Conservation (phyloP, 2,113 vertebrate genomes). For the Sphaerodactylus townsendi region DNA sequence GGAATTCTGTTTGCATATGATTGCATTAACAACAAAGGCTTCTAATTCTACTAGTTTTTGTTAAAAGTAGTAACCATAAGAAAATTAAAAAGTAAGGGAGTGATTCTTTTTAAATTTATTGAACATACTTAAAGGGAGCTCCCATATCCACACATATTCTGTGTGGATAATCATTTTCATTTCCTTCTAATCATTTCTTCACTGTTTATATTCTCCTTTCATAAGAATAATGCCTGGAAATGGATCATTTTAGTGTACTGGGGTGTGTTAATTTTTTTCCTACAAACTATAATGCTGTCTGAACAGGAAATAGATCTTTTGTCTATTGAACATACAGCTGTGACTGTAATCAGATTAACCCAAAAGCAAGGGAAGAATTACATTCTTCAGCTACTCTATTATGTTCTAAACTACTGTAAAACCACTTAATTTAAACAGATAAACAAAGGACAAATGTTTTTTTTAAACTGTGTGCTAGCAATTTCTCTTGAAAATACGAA, state of each 20-base stretch:
- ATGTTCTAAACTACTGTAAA: conserved; percentile 19
- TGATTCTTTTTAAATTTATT: not conserved
- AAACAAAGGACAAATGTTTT: not conserved
- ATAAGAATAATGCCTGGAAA: conserved; percentile 69
- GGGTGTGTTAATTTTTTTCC: conserved; percentile 61
- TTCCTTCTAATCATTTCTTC: conserved; percentile 3
- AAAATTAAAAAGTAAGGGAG: not conserved
- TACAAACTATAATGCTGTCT: conserved; percentile 38
- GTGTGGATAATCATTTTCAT: conserved; percentile 7
- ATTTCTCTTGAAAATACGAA: not conserved
- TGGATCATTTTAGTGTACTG: conserved; percentile 45
- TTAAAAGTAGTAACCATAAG: not conserved
- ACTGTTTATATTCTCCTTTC: conserved; percentile 52
- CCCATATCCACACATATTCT: not conserved
- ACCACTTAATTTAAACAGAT: not conserved
- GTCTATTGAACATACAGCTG: conserved; percentile 44
- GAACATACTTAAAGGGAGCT: not conserved
- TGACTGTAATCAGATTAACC: not conserved
- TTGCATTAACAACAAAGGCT: not conserved
- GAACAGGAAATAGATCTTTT: conserved; percentile 58
- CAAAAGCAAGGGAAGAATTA: conserved; percentile 54
- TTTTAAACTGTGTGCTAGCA: not conserved
- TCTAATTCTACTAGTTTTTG: not conserved
- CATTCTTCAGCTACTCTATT: not conserved
- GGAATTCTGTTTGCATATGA: not conserved